Conservation (phyloP, 1,140 invertebrate species). For the Dendroctonus ponderosae region DNA sequence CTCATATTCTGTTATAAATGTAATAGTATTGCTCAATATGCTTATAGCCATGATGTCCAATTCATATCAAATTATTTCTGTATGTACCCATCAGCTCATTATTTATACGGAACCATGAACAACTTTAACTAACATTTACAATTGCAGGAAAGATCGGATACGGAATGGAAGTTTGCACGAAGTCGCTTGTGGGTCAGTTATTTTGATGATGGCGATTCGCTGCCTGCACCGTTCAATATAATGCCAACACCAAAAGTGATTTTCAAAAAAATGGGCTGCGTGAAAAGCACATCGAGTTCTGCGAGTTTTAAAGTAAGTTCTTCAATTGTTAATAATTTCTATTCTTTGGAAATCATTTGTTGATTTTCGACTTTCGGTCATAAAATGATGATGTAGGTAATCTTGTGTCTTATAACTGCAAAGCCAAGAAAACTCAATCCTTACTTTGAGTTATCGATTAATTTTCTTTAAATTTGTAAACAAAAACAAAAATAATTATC, state of each 20-base stretch:
- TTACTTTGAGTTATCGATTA: too few species aligned
- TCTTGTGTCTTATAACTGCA: too few species aligned
- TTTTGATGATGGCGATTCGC: constrained; percentile 81
- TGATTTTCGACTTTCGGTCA: too few species aligned
- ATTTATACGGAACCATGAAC: background rate
- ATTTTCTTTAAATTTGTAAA: too few species aligned
- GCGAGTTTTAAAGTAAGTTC: constrained; percentile 62
- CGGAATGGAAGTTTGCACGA: constrained; percentile 83
- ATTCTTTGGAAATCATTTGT: too few species aligned
- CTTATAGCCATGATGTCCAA: constrained; percentile 92
- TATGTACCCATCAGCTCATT: constrained; percentile 41
- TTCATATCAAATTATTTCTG: constrained; percentile 76
- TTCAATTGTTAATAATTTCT: background rate
- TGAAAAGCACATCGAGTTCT: constrained; percentile 62
- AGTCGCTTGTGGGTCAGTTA: constrained; percentile 88
- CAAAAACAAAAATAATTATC: too few species aligned
- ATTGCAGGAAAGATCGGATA: constrained; percentile 41
- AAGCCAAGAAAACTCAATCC: too few species aligned
- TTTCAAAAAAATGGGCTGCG: constrained; percentile 61
- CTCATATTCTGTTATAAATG: constrained; percentile 79
- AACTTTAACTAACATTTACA: background rate
- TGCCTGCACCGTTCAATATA: constrained; percentile 87
- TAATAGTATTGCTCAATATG: constrained; percentile 82
- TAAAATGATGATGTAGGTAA: too few species aligned
- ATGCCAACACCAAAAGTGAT: constrained; percentile 69